Conservation (phyloP, 2,888 invertebrate genomes). For the Oscheius sp. region DNA sequence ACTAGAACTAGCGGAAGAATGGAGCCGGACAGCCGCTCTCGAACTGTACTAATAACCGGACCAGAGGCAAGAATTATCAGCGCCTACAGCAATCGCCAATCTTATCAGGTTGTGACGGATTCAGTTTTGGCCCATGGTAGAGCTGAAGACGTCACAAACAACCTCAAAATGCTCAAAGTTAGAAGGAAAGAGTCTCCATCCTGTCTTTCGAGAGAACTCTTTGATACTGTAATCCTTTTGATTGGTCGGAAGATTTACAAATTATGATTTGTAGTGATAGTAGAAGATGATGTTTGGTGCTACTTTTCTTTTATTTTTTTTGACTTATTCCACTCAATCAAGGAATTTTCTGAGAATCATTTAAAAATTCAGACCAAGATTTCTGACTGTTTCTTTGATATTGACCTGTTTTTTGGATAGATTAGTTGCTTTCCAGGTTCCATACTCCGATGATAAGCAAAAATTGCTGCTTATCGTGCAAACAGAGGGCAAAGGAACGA, state of each 20-base stretch:
- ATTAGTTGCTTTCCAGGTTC: too few species aligned
- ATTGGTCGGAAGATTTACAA: too few species aligned
- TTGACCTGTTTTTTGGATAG: not conserved
- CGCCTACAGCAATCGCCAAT: conserved; percentile 19
- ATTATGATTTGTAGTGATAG: too few species aligned
- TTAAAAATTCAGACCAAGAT: not conserved
- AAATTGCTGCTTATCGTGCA: too few species aligned
- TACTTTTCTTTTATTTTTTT: too few species aligned
- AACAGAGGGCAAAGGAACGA: too few species aligned
- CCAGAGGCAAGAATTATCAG: conserved; percentile 25
- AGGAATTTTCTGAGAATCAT: too few species aligned
- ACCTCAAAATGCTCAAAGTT: too few species aligned
- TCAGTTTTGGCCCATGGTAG: conserved; percentile 19
- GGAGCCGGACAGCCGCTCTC: not conserved
- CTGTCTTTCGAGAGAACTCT: not conserved
- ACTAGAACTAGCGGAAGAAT: not conserved
- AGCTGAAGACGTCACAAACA: conserved; percentile 14
- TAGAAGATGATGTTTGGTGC: too few species aligned
- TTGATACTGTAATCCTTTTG: too few species aligned
- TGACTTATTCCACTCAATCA: too few species aligned
- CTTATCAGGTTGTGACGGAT: conserved; percentile 28
- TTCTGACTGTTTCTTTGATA: not conserved
- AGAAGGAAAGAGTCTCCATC: not conserved
- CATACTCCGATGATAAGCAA: too few species aligned
- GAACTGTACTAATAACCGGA: conserved; percentile 24